These are phyloP conservation scores for Teinopalpus imperialis DNA, from an alignment of 2,888 invertebrate genomes.

Conservation along the genomic window DNA sequence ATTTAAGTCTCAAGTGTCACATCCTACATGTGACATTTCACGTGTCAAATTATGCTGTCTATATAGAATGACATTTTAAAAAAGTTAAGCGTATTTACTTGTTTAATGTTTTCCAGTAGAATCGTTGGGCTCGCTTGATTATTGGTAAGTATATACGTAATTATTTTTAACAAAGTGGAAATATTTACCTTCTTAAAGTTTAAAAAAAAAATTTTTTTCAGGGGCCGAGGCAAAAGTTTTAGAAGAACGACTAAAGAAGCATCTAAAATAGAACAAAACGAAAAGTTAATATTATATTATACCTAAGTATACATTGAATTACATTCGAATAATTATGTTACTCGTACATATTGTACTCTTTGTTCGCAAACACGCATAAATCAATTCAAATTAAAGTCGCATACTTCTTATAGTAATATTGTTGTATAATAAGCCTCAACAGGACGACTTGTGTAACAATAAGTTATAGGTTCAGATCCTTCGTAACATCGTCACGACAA, in stretches of 20 bases:
- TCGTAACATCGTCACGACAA: too few relatives aligned
- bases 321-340: too few relatives aligned
- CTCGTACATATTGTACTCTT: too few relatives aligned
- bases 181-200: too few relatives aligned
- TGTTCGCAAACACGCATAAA: too few relatives aligned
- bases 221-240: not conserved
- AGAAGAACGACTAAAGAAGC: not conserved
- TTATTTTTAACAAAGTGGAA: too few relatives aligned
- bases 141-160: constrained; percentile 9
- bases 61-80: constrained; percentile 4
- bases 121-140: not conserved
- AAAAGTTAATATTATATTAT: constrained; percentile 17
- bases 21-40: constrained; percentile 12
- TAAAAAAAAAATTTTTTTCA: not conserved
- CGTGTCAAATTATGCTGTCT: constrained; percentile 12
- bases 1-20: not conserved
- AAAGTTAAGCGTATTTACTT: not conserved
- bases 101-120: constrained; percentile 2
- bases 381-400: too few relatives aligned
- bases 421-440: too few relatives aligned
- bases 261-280: not conserved
- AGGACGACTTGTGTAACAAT: too few relatives aligned
- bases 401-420: too few relatives aligned
- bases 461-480: too few relatives aligned
- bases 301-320: too few relatives aligned